phyloP scores from a whole-genome alignment of 2,888 invertebrate species.

The Orchestes rusci region DNA sequence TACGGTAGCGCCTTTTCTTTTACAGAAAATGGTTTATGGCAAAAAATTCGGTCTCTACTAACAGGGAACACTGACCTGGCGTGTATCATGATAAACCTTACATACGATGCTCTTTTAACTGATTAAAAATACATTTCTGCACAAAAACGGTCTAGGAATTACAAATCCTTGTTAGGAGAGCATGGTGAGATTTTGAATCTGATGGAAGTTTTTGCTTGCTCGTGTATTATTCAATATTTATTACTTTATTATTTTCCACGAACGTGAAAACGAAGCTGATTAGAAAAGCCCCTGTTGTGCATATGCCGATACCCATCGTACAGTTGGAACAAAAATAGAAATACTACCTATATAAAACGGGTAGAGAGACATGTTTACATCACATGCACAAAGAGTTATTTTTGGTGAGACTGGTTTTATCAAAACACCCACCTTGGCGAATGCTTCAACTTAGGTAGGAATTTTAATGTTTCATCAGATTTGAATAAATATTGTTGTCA shows the following conservation, averaged over 20 bases:
- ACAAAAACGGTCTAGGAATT: constrained; percentile 18
- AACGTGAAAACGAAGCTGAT: background rate
- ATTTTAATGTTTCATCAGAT: too few species aligned
- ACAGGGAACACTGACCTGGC: constrained; percentile 18
- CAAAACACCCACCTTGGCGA: too few species aligned
- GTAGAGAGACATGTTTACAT: too few species aligned
- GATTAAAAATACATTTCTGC: constrained; percentile 20
- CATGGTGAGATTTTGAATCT: constrained; percentile 7
- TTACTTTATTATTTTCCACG: background rate
- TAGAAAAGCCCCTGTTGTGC: background rate
- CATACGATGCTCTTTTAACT: constrained; percentile 17
- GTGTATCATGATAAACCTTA: constrained; percentile 18
- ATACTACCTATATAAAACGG: too few species aligned
- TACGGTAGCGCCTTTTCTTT: constrained; percentile 13
- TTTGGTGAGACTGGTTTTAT: too few species aligned
- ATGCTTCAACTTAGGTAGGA: too few species aligned
- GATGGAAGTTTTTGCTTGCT: constrained; percentile 4
- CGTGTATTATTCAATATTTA: too few species aligned
- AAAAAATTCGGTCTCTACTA: constrained; percentile 17
- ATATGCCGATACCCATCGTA: too few species aligned
- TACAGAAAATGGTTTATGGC: constrained; percentile 17
- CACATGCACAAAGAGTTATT: too few species aligned
- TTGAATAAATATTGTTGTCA: too few species aligned
- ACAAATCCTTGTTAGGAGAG: constrained; percentile 13
- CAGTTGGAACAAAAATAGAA: too few species aligned